Evolutionary conservation across 2,888 invertebrate genomes (phyloP), one percentile per base, ranked within the genome.

Genomic region (Xestia ashworthii): DNA sequence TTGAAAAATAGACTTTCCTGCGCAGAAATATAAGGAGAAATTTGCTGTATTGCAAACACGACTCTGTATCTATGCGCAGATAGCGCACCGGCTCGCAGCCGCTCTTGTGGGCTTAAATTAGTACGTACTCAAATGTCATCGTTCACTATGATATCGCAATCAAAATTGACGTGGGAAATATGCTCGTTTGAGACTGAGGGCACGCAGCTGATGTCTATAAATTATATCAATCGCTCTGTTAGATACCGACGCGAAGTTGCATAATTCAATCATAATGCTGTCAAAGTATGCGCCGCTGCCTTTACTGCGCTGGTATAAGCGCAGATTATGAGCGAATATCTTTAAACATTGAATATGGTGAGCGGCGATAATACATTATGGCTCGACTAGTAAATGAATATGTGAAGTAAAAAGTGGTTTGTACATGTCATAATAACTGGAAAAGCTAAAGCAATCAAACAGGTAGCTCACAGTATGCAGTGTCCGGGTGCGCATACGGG

Each of bases 91-190:
- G 87, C 89, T 91, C 89, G 90, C 90, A 86, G 88, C 89, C 90
- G 90, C 92, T 92, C 91, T 92, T 91, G 92, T 91, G 91, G 90
- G 90, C 90, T 92, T 94, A 95, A 95, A 95, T 96, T 94, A 95
- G 95, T 94, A 92, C 92, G 91, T 93, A 94, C 94, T 94, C 93
- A 93, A 95, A 95, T 95, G 94, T 95, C 95, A 95, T 95, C 95
- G 93, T 93, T 94, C 93, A 95, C 93, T 94, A 95, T 95, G 94
- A 96, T 95, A 96, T 95, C 93, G 94, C 95, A 95, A 95, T 96
- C 95, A 95, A 95, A 95, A 94, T 93, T 94, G 95, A 96, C 96
- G 93, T 96, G 96, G 95, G 96, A 96, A 96, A 95, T 95, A 95
- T 94, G 93, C 95, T 96, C 94, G 94, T 96, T 96, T 96, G 95